Evolutionary conservation across 2,113 vertebrate species (phyloP).

Genomic region (Lathamus discolor): DNA sequence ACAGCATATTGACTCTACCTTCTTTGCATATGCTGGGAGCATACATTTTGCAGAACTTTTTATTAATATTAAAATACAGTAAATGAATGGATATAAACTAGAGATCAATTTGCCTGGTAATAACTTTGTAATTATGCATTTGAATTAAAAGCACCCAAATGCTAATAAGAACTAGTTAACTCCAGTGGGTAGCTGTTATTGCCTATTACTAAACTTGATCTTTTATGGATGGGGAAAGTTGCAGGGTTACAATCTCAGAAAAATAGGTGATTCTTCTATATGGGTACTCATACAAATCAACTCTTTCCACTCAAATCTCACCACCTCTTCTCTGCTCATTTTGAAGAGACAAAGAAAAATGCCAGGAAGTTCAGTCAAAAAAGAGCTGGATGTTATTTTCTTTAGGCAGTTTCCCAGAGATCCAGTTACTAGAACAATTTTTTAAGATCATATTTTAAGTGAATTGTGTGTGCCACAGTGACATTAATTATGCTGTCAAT

Average conservation of each 20-base stretch:
- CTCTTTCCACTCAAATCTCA: background rate
- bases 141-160: background rate
- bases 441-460: background rate
- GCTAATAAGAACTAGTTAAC: background rate
- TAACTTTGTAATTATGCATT: background rate
- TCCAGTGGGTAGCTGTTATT: background rate
- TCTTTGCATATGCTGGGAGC: background rate
- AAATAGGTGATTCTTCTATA: background rate
- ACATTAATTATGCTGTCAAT: background rate
- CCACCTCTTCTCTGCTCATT: background rate
- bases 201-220: background rate
- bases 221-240: background rate
- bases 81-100: background rate
- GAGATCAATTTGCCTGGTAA: background rate
- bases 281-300: background rate
- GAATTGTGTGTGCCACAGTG: background rate
- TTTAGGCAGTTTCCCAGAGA: background rate
- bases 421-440: background rate
- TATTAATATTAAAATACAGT: background rate
- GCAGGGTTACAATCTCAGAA: background rate
- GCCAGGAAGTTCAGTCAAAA: background rate
- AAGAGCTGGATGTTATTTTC: background rate
- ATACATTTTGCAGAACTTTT: background rate
- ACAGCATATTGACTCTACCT: background rate
- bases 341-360: background rate